Evolutionary conservation across 2,888 invertebrate species (phyloP).

Genomic region (Boloria euphrosyne): DNA sequence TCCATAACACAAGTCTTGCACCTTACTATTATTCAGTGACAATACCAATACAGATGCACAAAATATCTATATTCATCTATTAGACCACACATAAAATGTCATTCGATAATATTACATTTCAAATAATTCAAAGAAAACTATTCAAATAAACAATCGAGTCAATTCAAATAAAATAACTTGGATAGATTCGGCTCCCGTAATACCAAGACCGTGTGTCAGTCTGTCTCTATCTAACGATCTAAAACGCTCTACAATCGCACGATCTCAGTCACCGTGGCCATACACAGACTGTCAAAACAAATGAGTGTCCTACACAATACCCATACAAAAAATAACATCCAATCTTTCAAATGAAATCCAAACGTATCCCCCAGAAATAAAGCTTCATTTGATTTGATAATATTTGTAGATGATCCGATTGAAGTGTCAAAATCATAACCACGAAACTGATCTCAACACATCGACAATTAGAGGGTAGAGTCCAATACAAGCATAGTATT

Average conservation of each 20-base stretch:
- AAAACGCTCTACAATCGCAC: conserved; percentile 74
- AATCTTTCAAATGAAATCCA: conserved; percentile 33
- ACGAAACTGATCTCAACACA: conserved; percentile 56
- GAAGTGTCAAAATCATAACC: conserved; percentile 65
- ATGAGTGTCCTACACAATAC: conserved; percentile 56
- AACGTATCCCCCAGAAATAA: conserved; percentile 46
- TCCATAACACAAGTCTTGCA: too few relatives aligned
- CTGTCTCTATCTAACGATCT: conserved; percentile 70
- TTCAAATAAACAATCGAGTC: conserved; percentile 19
- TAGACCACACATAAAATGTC: conserved; percentile 3
- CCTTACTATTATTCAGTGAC: neutral
- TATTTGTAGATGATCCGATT: conserved; percentile 54
- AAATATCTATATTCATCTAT: neutral
- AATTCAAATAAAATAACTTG: conserved; percentile 28
- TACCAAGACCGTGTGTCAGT: conserved; percentile 42
- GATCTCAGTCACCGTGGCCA: conserved; percentile 76
- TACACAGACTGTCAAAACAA: conserved; percentile 79
- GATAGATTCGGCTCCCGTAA: conserved; percentile 28
- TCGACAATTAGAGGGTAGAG: conserved; percentile 54
- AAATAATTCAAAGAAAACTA: conserved; percentile 8
- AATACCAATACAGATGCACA: neutral
- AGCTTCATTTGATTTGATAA: conserved; percentile 44
- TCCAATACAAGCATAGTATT: conserved; percentile 49
- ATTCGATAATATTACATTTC: conserved; percentile 11
- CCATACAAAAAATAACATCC: conserved; percentile 45